A percentile compares a stretch with the other conserved stretches of the same genome.
Conservation (phyloP, 2,113 vertebrate species). For the Pongo pygmaeus region DNA sequence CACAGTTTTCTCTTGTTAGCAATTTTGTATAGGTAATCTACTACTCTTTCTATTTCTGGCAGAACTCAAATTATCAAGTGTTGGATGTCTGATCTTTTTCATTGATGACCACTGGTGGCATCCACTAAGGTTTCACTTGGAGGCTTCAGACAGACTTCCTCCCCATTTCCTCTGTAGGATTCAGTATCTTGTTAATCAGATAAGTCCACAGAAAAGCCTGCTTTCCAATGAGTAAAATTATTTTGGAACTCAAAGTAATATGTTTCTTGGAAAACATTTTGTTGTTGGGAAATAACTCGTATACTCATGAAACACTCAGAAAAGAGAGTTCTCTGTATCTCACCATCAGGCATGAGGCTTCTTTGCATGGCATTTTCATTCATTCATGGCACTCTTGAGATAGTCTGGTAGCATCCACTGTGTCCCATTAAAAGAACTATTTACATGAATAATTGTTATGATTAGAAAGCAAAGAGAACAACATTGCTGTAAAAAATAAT, state of each 20-base stretch:
- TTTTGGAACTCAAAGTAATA: constrained; percentile 32
- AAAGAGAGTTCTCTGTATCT: not conserved
- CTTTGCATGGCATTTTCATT: constrained; percentile 37
- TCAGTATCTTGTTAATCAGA: not conserved
- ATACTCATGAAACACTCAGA: not conserved
- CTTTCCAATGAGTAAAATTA: constrained; percentile 28
- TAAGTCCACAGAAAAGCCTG: not conserved
- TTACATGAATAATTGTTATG: not conserved
- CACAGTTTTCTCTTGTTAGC: constrained; percentile 7
- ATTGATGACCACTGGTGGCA: not conserved
- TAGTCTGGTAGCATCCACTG: not conserved
- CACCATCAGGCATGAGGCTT: not conserved
- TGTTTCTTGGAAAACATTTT: not conserved
- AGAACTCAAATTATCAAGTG: constrained; percentile 14
- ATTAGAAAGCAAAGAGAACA: constrained; percentile 17
- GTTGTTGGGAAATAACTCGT: constrained; percentile 18
- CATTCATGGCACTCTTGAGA: not conserved
- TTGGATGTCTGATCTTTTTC: constrained; percentile 7
- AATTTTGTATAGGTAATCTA: constrained; percentile 44
- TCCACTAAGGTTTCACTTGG: constrained; percentile 8
- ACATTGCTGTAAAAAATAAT: not conserved
- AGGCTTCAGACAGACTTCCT: not conserved
- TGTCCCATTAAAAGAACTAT: constrained; percentile 10
- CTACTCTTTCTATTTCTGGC: not conserved
- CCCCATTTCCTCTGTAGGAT: not conserved